Evolutionary conservation across 1,140 invertebrate genomes (phyloP).

Genomic region (Lepidotrigona ventralis): DNA sequence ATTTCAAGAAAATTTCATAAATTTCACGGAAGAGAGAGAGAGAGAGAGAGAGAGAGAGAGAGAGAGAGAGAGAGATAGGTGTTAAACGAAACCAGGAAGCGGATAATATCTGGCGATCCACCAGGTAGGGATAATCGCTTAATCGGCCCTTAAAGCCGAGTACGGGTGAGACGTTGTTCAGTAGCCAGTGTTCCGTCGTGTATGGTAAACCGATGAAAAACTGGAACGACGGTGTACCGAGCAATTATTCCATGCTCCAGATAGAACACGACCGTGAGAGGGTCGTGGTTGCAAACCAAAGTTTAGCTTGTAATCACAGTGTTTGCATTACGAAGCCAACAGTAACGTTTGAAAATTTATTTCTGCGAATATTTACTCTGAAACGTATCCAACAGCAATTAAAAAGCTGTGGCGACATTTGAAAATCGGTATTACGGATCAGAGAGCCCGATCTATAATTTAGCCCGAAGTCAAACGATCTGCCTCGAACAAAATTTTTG

Average conservation of each 20-base stretch:
- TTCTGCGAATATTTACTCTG: not conserved
- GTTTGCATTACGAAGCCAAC: not conserved
- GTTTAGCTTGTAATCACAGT: not conserved
- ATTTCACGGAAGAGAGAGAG: conserved; percentile 47
- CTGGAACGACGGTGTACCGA: conserved; percentile 24
- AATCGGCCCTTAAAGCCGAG: conserved; percentile 49
- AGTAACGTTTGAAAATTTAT: not conserved
- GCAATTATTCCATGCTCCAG: conserved; percentile 34
- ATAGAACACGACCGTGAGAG: not conserved
- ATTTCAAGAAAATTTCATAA: conserved; percentile 44
- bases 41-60: no score
- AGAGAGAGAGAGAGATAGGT: not conserved
- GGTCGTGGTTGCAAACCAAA: no score
- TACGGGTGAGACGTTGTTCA: not conserved
- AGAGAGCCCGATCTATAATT: no score
- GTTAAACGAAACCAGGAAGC: conserved; percentile 58
- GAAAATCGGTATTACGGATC: no score
- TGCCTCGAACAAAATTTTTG: no score
- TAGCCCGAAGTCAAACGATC: no score
- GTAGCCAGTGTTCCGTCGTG: conserved; percentile 8
- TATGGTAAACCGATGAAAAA: conserved; percentile 40
- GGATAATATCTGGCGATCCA: conserved; percentile 43
- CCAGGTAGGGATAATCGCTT: conserved; percentile 51
- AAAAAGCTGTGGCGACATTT: no score
- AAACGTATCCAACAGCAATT: no score